Evolutionary conservation across 30 jellyfish, hydroid and myxozoan species (phyloP).

Genomic region (Hydra vulgaris): DNA sequence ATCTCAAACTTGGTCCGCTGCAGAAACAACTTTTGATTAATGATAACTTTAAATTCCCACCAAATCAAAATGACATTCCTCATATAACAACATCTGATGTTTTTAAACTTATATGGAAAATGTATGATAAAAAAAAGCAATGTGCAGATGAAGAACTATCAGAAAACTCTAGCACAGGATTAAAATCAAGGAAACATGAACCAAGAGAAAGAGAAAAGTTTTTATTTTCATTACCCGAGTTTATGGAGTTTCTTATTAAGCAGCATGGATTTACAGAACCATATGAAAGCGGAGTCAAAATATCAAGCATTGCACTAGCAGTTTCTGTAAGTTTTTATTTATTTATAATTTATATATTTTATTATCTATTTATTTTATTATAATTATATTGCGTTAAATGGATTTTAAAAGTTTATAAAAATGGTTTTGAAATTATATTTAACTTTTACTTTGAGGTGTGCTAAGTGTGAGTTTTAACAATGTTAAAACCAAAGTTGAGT

Average conservation of each 20-base stretch:
- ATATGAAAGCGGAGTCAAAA: conserved; percentile 42
- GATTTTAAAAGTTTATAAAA: no score
- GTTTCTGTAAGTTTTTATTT: conserved; percentile 39
- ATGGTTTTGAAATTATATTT: no score
- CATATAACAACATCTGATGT: conserved; percentile 25
- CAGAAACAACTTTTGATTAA: conserved; percentile 54
- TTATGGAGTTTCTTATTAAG: conserved; percentile 39
- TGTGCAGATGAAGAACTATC: background rate
- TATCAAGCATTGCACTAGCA: conserved; percentile 51
- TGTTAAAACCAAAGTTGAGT: no score
- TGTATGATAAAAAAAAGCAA: background rate
- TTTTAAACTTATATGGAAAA: conserved; percentile 23
- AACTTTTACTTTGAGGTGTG: no score
- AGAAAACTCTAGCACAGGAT: background rate
- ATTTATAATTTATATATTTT: background rate
- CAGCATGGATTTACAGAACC: conserved; percentile 23
- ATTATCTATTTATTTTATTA: no score
- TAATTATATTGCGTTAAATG: no score
- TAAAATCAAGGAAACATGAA: background rate
- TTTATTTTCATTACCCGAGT: background rate
- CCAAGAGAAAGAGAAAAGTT: no score
- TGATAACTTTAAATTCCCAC: conserved; percentile 48
- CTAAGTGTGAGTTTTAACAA: no score
- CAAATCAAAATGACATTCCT: conserved; percentile 33
- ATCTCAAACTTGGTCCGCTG: conserved; percentile 70